phyloP scores from a whole-genome alignment of 2,113 vertebrate species.

The Daubentonia madagascariensis region DNA sequence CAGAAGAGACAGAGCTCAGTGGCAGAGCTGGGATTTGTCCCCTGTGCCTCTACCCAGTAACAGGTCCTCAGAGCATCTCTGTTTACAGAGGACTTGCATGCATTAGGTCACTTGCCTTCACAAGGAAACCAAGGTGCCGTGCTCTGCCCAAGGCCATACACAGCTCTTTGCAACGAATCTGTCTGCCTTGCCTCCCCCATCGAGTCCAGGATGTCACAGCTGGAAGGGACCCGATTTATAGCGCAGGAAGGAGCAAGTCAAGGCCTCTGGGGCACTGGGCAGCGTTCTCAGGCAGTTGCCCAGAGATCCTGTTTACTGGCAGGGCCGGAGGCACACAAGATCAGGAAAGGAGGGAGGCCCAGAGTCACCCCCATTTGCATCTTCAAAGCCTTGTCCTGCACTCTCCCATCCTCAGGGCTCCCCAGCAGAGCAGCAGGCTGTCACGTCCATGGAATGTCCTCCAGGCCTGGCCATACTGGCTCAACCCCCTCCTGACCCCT shows the following conservation, averaged over 20 bases:
- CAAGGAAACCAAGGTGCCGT: background rate
- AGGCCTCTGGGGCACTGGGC: background rate
- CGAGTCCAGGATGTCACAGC: background rate
- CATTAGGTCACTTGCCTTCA: background rate
- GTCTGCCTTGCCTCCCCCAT: background rate
- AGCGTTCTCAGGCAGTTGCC: constrained; percentile 26
- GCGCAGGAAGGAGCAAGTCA: constrained; percentile 47
- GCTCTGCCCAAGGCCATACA: background rate
- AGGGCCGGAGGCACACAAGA: background rate
- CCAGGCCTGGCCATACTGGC: background rate
- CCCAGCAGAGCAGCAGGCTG: background rate
- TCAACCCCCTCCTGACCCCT: background rate
- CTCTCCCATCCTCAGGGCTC: background rate
- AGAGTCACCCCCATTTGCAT: background rate
- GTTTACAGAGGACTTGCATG: background rate
- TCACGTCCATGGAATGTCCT: background rate
- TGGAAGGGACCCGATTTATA: constrained; percentile 26
- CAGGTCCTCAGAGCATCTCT: background rate
- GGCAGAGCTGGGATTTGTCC: background rate
- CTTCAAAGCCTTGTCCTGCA: constrained; percentile 42
- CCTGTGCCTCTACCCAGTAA: background rate
- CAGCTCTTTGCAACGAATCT: background rate
- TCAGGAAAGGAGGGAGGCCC: constrained; percentile 12
- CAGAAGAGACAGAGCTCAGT: background rate
- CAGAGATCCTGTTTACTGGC: constrained; percentile 65